Percentiles rank a stretch among this genome's conserved stretches.
phyloP scores from a whole-genome alignment of 2,113 vertebrate species.

The Mirza zaza region DNA sequence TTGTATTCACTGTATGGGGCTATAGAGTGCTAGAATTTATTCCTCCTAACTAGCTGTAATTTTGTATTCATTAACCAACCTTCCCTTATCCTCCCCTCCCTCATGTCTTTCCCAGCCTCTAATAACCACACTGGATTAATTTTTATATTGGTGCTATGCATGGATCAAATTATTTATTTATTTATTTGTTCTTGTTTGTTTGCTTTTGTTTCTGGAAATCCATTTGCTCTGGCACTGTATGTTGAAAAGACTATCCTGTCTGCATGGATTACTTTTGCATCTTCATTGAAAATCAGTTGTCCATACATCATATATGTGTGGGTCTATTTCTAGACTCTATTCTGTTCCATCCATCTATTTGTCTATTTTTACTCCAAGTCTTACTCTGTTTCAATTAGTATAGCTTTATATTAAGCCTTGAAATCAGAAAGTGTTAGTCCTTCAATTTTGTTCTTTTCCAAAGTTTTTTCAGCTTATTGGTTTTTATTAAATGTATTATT shows the following conservation, averaged over 20 bases:
- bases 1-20: neutral
- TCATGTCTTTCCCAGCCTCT: neutral
- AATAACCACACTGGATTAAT: neutral
- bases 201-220: neutral
- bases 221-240: neutral
- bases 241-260: neutral
- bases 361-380: neutral
- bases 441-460: neutral
- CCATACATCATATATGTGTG: neutral
- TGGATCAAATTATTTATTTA: neutral
- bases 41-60: neutral
- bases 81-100: neutral
- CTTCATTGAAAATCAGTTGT: constrained; percentile 23
- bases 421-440: neutral
- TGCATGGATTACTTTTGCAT: neutral
- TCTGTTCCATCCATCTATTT: neutral
- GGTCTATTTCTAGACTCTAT: neutral
- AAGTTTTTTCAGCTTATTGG: neutral
- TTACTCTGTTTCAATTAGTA: neutral
- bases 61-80: neutral
- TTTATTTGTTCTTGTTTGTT: neutral
- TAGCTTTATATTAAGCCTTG: neutral
- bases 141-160: neutral
- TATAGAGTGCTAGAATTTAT: neutral
- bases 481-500: neutral